phyloP scores from a whole-genome alignment of 2,113 vertebrate species.

The Narcine bancroftii region DNA sequence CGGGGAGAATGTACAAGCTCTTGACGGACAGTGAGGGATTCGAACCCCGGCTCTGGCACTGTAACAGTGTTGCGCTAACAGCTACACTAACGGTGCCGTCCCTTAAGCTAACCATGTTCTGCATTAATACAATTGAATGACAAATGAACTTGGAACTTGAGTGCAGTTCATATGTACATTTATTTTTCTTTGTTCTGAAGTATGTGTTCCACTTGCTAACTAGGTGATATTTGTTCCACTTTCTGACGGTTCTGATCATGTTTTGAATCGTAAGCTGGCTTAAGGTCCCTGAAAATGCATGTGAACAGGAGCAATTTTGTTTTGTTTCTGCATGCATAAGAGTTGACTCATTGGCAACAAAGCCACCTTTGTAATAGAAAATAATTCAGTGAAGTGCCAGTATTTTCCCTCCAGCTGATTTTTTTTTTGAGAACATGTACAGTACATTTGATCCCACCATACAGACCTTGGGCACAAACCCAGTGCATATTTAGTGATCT shows the following conservation, averaged over 20 bases:
- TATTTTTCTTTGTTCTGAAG: neutral
- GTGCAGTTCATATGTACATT: too few species aligned
- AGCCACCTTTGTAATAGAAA: neutral
- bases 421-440: neutral
- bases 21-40: too few species aligned
- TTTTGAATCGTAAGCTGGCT: neutral
- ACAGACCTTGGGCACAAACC: neutral
- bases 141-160: too few species aligned
- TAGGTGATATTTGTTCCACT: neutral
- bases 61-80: too few species aligned
- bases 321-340: neutral
- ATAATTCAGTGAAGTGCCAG: neutral
- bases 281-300: neutral
- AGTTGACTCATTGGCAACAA: neutral
- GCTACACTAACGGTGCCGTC: too few species aligned
- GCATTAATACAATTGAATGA: too few species aligned
- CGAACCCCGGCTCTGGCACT: too few species aligned
- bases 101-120: too few species aligned
- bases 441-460: neutral
- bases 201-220: neutral
- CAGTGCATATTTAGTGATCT: neutral
- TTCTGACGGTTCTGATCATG: neutral
- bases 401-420: neutral
- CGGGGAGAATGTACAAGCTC: too few species aligned
- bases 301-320: neutral